Base-by-base conservation (phyloP, 2,113 vertebrate species). In the Poecilia latipinna region DNA sequence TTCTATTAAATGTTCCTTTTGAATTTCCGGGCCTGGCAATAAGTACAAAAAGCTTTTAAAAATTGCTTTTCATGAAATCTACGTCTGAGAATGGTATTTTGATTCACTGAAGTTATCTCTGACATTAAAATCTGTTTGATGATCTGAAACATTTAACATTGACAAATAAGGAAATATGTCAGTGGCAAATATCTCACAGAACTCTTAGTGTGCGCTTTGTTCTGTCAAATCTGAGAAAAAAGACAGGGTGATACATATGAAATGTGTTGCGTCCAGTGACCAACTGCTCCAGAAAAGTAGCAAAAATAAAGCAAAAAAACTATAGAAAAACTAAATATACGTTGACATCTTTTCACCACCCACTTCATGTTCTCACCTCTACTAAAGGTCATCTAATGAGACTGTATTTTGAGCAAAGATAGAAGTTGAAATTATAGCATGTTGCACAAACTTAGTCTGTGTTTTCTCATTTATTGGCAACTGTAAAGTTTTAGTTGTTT, bases 371-470 rank as follows among this genome's bases (percentile, higher is more conserved):
- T 51, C 31, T 33, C 54, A 29, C 28, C 22, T 31, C 28, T 32
- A 61, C 12, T 69, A 54, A 68, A 29, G 48, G 75, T 51, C 67
- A 65, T 75, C 54, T 73, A 63, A 28, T 82, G 75, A 33, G 61
- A 77, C 57, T 80, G 68, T 66, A 22, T 77, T 72, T 51, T 66
- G 33, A 48, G 13, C 44, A 48, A 48, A 48, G 3, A 4, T 35
- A 81, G 63, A 70, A 80, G 83, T 73, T 51, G 67, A 68, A 63
- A 73, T 60, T 29, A 42, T 19, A n/a, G 51, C 29, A 57, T 28
- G 19, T 33, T 31, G 22, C 11, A 32, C 17, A 26, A 64, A 51
- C 6, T 10, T 44, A 72, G 69, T 63, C 57, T 78, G 63, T 73
- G 39, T 65, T 85, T 19, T 61, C 12, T 75, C 8, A 29, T 35